Base-by-base conservation (phyloP, 2,888 invertebrate genomes). In the Mamestra brassicae region DNA sequence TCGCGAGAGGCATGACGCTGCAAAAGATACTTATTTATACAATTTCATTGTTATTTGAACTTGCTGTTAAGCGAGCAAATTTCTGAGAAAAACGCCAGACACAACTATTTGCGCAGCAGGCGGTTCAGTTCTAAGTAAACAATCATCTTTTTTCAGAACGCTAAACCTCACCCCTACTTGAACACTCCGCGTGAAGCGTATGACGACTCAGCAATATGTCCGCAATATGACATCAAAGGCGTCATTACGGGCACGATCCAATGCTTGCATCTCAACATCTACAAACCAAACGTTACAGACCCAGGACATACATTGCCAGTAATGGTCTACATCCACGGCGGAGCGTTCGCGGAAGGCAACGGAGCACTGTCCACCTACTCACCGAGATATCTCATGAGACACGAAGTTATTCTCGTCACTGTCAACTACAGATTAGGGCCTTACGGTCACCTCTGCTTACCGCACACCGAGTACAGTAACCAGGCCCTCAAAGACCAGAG, bases 401-500 rank as follows among this genome's bases (percentile, higher is more conserved):
- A 78, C 13, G 60, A 63, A 7, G 70, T 84, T 1, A 76, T 81
- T 2, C 6, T 84, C 2, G 85, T 82, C 26, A 58, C 76, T 2
- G 10, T 85, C 6, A 74, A 85, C 45, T 84, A 85, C 54, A 76
- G 84, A 66, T 10, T 85, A 15, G 85, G 84, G 0, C 76, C 78
- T 0, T 84, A 79, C 4, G 84, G 84, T 0, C 54, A 79, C 13
- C 58, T 85, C 0, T 84, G 84, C 50, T 10, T 79, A 1, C 69
- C 61, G 0, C 38, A 66, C 15, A 68, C 78, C 0, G 70, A 73
- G 10, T 78, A 71, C 69, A 79, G 26, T 17, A 84, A 85, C n/a
- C 85, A 84, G 63, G 79, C 72, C 0, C 8, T 84, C 3, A 85
- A 82, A 69, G 84, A 84, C 36, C 85, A 85, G 60, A 15, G 54